These are phyloP conservation scores for Steromphala cineraria DNA, from an alignment of 2,888 invertebrate species.

Conservation along the genomic window DNA sequence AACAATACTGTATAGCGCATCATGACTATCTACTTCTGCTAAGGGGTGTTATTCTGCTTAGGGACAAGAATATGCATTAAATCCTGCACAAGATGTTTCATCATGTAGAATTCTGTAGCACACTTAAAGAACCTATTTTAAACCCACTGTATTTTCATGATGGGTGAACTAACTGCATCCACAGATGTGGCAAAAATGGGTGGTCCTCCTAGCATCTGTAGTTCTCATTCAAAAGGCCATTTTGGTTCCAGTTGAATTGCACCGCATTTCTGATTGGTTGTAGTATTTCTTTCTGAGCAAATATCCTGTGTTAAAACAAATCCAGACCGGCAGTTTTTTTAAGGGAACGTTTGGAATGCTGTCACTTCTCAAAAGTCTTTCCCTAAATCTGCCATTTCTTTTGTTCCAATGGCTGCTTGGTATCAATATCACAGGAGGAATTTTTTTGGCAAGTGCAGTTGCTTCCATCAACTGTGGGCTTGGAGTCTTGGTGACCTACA, in stretches of 20 bases:
- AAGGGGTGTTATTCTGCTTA: too few species aligned
- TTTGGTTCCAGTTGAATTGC: constrained; percentile 8
- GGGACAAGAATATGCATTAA: too few species aligned
- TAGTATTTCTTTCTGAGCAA: neutral
- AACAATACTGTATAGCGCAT: too few species aligned
- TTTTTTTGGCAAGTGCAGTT: constrained; percentile 8
- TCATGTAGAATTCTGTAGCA: too few species aligned
- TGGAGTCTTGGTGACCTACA: neutral
- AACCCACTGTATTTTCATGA: too few species aligned
- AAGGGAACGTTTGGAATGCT: neutral
- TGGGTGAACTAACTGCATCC: neutral
- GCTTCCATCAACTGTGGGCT: neutral
- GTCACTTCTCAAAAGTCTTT: neutral
- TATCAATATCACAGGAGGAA: neutral
- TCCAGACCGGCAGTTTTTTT: neutral
- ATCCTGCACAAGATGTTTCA: too few species aligned
- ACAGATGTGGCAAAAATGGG: neutral
- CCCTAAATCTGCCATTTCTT: neutral
- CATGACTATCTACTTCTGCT: too few species aligned
- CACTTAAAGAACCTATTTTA: too few species aligned
- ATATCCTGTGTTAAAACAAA: constrained; percentile 2
- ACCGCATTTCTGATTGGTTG: neutral
- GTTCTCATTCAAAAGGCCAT: neutral
- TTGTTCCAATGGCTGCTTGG: neutral
- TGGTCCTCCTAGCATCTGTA: neutral